Conservation (phyloP, 2,888 invertebrate species). For the Spodoptera littoralis region DNA sequence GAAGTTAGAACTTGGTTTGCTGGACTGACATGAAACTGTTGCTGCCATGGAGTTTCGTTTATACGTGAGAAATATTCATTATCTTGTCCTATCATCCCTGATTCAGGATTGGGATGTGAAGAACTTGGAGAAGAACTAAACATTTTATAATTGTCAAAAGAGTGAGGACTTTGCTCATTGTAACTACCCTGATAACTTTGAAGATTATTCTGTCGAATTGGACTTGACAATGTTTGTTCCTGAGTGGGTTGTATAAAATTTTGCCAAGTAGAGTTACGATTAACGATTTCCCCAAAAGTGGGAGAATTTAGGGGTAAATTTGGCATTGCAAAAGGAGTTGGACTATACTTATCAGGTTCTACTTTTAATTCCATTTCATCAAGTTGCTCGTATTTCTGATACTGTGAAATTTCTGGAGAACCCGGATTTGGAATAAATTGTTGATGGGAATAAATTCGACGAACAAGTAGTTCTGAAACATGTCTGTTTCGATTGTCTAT, state of each 20-base stretch:
- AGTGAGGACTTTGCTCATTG: not conserved
- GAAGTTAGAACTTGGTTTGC: too few species aligned
- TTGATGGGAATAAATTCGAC: conserved; percentile 3
- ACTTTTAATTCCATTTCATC: too few species aligned
- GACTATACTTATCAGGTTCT: too few species aligned
- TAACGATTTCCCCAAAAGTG: not conserved
- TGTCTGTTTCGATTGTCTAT: not conserved
- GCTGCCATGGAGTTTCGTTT: too few species aligned
- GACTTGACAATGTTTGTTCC: not conserved
- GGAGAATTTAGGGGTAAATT: not conserved
- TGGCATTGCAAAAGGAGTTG: not conserved
- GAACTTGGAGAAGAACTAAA: too few species aligned
- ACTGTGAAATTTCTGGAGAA: not conserved
- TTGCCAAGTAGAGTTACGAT: not conserved
- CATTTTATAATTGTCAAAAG: too few species aligned
- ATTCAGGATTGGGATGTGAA: too few species aligned
- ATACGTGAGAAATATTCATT: too few species aligned
- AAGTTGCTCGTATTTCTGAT: not conserved
- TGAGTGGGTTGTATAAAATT: not conserved
- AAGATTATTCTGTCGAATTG: too few species aligned
- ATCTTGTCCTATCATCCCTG: too few species aligned
- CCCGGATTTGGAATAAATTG: not conserved
- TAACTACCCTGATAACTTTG: too few species aligned
- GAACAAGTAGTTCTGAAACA: conserved; percentile 2
- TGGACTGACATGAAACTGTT: too few species aligned